A percentile compares a stretch with the other conserved stretches of the same genome.
Conservation (phyloP, 2,113 vertebrate genomes). For the Probosciger aterrimus region DNA sequence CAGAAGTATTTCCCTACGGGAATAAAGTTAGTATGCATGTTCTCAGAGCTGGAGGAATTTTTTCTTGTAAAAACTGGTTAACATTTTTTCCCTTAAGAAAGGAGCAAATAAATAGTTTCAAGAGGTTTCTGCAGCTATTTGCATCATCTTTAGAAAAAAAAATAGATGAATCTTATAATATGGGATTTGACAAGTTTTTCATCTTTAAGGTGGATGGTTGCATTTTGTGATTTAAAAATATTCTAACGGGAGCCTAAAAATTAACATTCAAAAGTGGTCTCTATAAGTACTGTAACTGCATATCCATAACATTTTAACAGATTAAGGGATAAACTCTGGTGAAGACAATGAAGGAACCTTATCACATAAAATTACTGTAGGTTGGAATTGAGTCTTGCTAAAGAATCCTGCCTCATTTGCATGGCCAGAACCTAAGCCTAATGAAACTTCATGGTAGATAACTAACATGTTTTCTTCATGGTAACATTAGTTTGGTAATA, state of each 20-base stretch:
- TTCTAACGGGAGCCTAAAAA: conserved; percentile 53
- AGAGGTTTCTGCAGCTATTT: conserved; percentile 36
- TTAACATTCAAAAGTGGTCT: conserved; percentile 74
- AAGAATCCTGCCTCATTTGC: conserved; percentile 73
- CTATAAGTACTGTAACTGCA: conserved; percentile 63
- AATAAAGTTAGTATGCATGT: conserved; percentile 40
- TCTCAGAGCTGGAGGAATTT: conserved; percentile 47
- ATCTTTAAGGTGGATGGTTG: conserved; percentile 46
- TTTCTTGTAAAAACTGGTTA: conserved; percentile 53
- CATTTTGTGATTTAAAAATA: conserved; percentile 46
- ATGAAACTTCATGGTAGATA: conserved; percentile 66
- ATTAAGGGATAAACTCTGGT: conserved; percentile 71
- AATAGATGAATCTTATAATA: conserved; percentile 39
- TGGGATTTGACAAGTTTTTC: conserved; percentile 21
- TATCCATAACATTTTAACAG: conserved; percentile 75
- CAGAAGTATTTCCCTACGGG: conserved; percentile 43
- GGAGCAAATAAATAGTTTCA: not conserved
- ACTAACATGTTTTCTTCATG: conserved; percentile 33
- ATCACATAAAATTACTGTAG: conserved; percentile 75
- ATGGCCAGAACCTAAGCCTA: conserved; percentile 70
- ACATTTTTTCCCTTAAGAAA: conserved; percentile 36
- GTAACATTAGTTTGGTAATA: conserved; percentile 1
- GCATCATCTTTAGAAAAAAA: conserved; percentile 60
- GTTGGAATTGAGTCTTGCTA: conserved; percentile 64
- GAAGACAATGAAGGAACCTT: conserved; percentile 76